Base-by-base conservation (phyloP, 2,888 invertebrate species). In the Trisateles emortualis region DNA sequence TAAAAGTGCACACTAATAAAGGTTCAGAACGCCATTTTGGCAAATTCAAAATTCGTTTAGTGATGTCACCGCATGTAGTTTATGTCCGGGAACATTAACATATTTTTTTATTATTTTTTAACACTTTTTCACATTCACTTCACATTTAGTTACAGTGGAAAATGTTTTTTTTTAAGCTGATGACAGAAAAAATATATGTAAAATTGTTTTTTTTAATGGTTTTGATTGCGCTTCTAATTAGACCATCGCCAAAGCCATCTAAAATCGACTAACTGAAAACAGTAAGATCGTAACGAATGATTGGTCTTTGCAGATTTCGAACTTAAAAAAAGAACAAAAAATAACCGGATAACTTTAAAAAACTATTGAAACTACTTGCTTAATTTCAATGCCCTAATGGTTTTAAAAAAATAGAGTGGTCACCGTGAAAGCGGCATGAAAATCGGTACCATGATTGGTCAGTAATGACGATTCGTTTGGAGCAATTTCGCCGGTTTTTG, bases 401-500 rank as follows among this genome's bases (percentile, higher is more conserved):
- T 84, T 86, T 84, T 68, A 45, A 72, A 82, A 84, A 86, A 84
- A 81, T 59, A 69, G 52, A 75, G 56, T 74, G 60, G 68, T 66
- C 64, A 86, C 84, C 87, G 87, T 90, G 88, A 89, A 89, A 87
- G 85, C 72, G 76, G 80, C 85, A 81, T 86, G 59, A 77, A 85
- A 87, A 86, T 88, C 79, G 69, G 66, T 67, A 62, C 71, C 72
- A 64, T 80, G 79, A 86, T 87, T 84, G 84, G 82, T 80, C 72
- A 78, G 71, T 74, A 83, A 78, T 79, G 79, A 67, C 81, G 84
- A 84, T 84, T 87, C 83, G 82, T 84, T 86, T 84, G 79, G 83
- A 80, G 79, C 79, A 86, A 89, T 89, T 90, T 89, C 81, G 86
- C 85, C 72, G 87, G 88, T 84, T 88, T 90, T 89, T 88, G 83